Evolutionary conservation across 2,113 vertebrate species (phyloP), one percentile per base, ranked within the genome.

Genomic region (Origma solitaria): DNA sequence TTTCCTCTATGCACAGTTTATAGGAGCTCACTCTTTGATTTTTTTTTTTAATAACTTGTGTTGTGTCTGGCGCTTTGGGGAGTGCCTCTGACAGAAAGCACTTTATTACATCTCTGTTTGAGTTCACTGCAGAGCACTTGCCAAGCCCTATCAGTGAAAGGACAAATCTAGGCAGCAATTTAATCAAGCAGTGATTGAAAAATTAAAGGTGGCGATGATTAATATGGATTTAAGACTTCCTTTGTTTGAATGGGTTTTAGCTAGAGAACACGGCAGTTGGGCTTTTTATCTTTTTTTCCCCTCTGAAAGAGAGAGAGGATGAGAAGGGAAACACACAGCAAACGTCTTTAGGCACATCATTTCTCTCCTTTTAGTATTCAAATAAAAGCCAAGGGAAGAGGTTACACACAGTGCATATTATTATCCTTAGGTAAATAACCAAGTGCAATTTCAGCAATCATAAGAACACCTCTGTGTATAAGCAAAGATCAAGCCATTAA

Each of bases 101-200:
- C 80, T 96, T 96, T 93, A 96, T 95, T 97, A 94, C 73, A 94
- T 97, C 82, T 87, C 86, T 77, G 86, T 92, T 92, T 94, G 96
- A 94, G 65, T 71, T 85, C 71, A 87, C 44, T 73, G 65, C 72
- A 94, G 84, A 94, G 70, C 1, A 4, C 79, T 82, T n/a, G 25
- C 86, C 73, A 86, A 58, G 82, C 35, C 58, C 37, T 51, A 78
- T n/a, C 79, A 65, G 70, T 51, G 56, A 95, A 91, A 94, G 66
- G 54, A 92, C 2, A 6, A 85, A 81, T 88, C 71, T 33, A 92
- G 51, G 80, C 61, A 90, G 85, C 71, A 90, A 96, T 96, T 97
- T 96, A 94, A 97, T 97, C 94, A 96, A 95, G 96, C 37, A 60
- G 51, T 72, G 92, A 90, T 86, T 94, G 92, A 95, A 92, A 95